phyloP scores from a whole-genome alignment of 1,140 invertebrate species.

The Galendromus occidentalis region DNA sequence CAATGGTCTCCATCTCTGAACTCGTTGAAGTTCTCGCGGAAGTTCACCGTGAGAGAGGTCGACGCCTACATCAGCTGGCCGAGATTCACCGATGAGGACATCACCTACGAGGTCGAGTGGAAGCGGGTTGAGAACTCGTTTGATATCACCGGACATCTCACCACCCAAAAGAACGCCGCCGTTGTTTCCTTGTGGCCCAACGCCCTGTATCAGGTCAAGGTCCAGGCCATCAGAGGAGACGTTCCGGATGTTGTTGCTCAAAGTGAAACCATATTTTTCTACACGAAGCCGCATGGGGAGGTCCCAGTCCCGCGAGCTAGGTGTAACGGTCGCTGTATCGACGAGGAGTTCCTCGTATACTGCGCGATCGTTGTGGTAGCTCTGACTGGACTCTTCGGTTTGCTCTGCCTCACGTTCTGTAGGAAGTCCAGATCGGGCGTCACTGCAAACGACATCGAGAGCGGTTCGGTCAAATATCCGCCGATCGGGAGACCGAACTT shows the following conservation, averaged over 20 bases:
- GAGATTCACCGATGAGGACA: conserved; percentile 15
- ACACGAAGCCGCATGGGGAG: too few species aligned
- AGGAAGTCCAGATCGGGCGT: too few species aligned
- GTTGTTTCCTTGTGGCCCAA: conserved; percentile 56
- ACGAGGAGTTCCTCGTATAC: too few species aligned
- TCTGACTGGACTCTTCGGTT: too few species aligned
- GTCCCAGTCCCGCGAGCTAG: too few species aligned
- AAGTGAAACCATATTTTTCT: neutral
- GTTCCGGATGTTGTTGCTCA: neutral
- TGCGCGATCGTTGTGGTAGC: too few species aligned
- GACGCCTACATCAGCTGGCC: conserved; percentile 22
- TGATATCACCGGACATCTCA: conserved; percentile 57
- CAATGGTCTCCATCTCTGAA: conserved; percentile 15
- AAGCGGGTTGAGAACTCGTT: conserved; percentile 46
- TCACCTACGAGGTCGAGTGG: conserved; percentile 54
- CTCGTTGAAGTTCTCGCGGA: neutral
- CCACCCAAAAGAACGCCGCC: conserved; percentile 51
- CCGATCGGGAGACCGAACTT: too few species aligned
- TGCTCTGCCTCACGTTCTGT: too few species aligned
- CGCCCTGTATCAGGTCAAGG: conserved; percentile 38
- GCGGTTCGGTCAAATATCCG: too few species aligned
- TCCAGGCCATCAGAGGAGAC: neutral
- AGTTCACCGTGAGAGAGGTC: conserved; percentile 9
- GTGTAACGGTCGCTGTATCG: too few species aligned
- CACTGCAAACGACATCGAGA: too few species aligned